These are phyloP conservation scores for Oceanodroma tethys DNA, from an alignment of 2,113 vertebrate genomes.

Conservation along the genomic window DNA sequence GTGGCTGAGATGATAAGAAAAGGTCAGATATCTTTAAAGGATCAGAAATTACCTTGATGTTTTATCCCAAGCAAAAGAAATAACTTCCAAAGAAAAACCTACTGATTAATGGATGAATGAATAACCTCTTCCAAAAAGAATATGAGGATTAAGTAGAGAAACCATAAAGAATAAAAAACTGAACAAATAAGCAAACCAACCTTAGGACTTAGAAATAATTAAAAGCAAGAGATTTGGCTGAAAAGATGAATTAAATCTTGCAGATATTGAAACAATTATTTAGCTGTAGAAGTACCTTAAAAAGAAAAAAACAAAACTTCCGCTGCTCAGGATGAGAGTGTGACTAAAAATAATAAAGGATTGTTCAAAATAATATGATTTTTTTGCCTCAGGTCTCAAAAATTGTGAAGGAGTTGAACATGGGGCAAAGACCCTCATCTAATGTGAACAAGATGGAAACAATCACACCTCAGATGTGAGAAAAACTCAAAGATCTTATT, in stretches of 20 bases:
- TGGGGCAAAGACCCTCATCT: not conserved
- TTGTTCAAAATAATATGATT: not conserved
- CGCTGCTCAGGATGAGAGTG: not conserved
- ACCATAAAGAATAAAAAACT: not conserved
- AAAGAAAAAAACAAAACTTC: not conserved
- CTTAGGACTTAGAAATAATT: not conserved
- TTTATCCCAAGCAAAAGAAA: not conserved
- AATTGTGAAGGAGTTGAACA: not conserved
- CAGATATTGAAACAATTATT: not conserved
- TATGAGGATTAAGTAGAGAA: not conserved
- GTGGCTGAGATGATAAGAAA: not conserved
- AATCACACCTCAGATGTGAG: not conserved
- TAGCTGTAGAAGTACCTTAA: not conserved
- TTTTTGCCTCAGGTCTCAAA: not conserved
- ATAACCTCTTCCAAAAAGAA: not conserved
- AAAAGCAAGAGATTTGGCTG: not conserved
- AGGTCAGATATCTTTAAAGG: not conserved
- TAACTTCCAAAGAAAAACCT: not conserved
- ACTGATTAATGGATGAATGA: not conserved
- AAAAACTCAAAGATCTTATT: not conserved
- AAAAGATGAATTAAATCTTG: not conserved
- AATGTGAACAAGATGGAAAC: not conserved
- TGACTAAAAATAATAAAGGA: not conserved
- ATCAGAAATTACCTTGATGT: not conserved
- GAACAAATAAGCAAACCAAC: not conserved